These are phyloP conservation scores for Stenoptilia bipunctidactyla DNA, from an alignment of 2,888 invertebrate genomes.

Conservation along the genomic window DNA sequence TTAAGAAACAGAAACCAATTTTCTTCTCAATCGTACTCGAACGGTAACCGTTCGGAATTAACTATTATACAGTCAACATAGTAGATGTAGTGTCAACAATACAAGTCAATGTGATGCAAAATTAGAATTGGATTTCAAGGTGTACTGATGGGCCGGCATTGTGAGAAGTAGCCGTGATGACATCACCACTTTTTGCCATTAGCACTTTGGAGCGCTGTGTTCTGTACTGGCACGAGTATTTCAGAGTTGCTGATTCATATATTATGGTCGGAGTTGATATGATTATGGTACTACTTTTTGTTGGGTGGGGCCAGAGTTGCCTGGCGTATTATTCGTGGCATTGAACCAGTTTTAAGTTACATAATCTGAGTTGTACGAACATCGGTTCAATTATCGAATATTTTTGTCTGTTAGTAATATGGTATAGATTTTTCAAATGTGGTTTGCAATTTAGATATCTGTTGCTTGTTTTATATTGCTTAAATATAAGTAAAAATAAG, in stretches of 20 bases:
- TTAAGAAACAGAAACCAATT: too few relatives aligned
- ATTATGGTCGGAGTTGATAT: slow-evolving; percentile 1
- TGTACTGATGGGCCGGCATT: slow-evolving; percentile 21
- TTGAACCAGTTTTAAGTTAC: slow-evolving; percentile 1
- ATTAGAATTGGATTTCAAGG: slow-evolving; percentile 19
- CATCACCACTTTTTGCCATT: slow-evolving; percentile 43
- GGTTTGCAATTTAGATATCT: too few relatives aligned
- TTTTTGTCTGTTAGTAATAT: neutral
- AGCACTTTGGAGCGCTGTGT: slow-evolving; percentile 8
- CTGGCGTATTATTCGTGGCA: neutral
- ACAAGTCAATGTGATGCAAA: slow-evolving; percentile 19
- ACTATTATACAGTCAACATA: slow-evolving; percentile 24
- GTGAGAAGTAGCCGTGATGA: slow-evolving; percentile 27
- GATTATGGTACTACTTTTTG: slow-evolving; percentile 1
- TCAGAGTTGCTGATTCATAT: slow-evolving; percentile 1
- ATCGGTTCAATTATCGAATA: neutral
- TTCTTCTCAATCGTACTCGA: neutral
- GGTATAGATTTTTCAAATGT: too few relatives aligned
- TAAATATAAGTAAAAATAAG: too few relatives aligned
- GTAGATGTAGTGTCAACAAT: slow-evolving; percentile 24
- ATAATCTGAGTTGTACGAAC: neutral
- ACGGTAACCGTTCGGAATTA: slow-evolving; percentile 25
- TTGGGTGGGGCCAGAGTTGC: neutral
- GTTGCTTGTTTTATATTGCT: too few relatives aligned
- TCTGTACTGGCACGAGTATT: neutral